Base-by-base conservation (phyloP, 2,797 vertebrate genomes). In the Myripristis murdjan region DNA sequence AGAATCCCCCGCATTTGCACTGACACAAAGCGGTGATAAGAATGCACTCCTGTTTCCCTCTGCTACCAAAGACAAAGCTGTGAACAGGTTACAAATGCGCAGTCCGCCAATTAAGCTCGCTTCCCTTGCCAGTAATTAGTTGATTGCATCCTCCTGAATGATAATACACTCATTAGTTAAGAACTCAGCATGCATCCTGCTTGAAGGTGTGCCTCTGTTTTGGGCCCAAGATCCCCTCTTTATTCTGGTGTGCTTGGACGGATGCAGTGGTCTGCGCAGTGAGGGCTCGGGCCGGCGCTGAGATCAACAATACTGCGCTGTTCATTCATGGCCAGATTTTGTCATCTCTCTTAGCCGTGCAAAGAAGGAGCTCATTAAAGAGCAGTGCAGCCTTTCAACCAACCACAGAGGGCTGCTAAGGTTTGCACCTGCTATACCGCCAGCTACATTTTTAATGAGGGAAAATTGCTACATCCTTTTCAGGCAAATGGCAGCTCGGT, bases 361-460 rank as follows among this genome's bases (percentile, higher is more conserved):
- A 83, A 37, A 86, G 82, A 88, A 83, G 81, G 78, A 81, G 72
- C 89, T 92, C 85, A 88, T 93, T 93, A 92, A 87, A 74, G 77
- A 57, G 74, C 87, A 28, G 46, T 48, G 77, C 74, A 77, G 86
- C 67, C 72, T 85, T 72, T 83, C 82, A 71, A 78, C 83, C 87
- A 77, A 79, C 84, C 83, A 73, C 84, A 76, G 67, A 87, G 82
- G 52, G 54, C 81, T 76, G 77, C 75, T 71, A 77, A 77, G 79
- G 71, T 70, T 77, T 75, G 84, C 91, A 93, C 91, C 92, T 94
- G 93, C 86, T 87, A 66, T 37, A 35, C 70, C 75, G 77, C 75
- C 79, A 79, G 77, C 76, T 77, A 55, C 64, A 79, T 85, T 87
- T 90, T 90, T 92, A 92, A 88, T 89, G 88, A 89, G 82, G 65